phyloP scores from a whole-genome alignment of 2,113 vertebrate species.

The Oryzias javanicus region DNA sequence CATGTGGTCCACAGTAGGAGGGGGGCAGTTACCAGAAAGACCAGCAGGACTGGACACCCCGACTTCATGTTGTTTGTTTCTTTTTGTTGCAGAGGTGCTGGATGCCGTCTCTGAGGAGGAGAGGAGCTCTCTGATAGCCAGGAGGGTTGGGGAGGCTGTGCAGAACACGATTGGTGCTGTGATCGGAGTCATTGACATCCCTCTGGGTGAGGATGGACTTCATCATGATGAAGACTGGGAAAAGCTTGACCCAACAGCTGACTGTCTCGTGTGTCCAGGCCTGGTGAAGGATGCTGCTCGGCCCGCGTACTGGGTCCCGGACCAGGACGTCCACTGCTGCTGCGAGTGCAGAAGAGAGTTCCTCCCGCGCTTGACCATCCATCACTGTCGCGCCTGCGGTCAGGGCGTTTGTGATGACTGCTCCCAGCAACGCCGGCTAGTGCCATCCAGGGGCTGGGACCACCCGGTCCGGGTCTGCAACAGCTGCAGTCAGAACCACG shows the following conservation, averaged over 20 bases:
- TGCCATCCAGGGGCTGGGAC: conserved; percentile 97
- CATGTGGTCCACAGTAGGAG: no score
- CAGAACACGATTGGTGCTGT: conserved; percentile 96
- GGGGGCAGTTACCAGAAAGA: no score
- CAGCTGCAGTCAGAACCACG: conserved; percentile 91
- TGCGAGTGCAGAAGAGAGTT: conserved; percentile 91
- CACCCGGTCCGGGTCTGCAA: conserved; percentile 95
- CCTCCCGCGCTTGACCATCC: conserved; percentile 88
- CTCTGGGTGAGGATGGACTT: conserved; percentile 81
- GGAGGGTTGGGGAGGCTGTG: conserved; percentile 96
- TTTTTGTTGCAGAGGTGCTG: conserved; percentile 78
- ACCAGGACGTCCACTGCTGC: conserved; percentile 93
- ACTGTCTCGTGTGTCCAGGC: conserved; percentile 68
- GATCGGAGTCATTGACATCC: conserved; percentile 96
- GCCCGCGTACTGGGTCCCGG: conserved; percentile 96
- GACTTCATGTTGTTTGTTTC: neutral
- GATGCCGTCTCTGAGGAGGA: conserved; percentile 87
- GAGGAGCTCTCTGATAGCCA: conserved; percentile 90
- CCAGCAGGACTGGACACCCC: no score
- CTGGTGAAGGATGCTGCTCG: conserved; percentile 94
- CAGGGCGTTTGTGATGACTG: conserved; percentile 96
- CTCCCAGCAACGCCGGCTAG: conserved; percentile 87
- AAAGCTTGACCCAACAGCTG: no score
- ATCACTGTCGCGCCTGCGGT: conserved; percentile 96
- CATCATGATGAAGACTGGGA: no score